Evolutionary conservation across 1,140 invertebrate species (phyloP).

Genomic region (Leptinotarsa lineolata): DNA sequence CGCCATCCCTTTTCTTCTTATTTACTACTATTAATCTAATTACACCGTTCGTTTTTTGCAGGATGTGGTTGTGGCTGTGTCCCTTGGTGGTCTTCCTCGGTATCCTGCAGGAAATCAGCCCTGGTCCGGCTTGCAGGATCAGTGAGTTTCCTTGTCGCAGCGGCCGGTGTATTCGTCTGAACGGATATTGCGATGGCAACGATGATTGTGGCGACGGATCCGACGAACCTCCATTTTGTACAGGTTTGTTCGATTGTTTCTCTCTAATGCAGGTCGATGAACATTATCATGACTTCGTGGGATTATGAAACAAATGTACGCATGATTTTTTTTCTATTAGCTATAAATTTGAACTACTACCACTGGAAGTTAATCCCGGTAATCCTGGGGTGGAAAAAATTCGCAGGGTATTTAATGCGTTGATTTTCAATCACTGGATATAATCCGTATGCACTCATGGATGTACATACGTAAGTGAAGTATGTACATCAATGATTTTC

Average conservation of each 20-base stretch:
- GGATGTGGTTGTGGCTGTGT: slow-evolving; percentile 44
- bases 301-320: too few relatives aligned
- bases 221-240: slow-evolving; percentile 82
- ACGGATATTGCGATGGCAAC: slow-evolving; percentile 81
- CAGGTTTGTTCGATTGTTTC: slow-evolving; percentile 60
- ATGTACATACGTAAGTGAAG: too few relatives aligned
- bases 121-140: slow-evolving; percentile 66
- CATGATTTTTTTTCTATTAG: too few relatives aligned
- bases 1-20: slow-evolving; percentile 1
- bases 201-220: slow-evolving; percentile 82
- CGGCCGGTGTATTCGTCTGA: slow-evolving; percentile 78
- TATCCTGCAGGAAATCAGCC: slow-evolving; percentile 42
- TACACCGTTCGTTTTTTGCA: slow-evolving; percentile 30
- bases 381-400: too few relatives aligned
- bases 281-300: too few relatives aligned
- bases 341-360: too few relatives aligned
- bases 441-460: too few relatives aligned
- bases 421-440: too few relatives aligned
- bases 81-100: slow-evolving; percentile 41
- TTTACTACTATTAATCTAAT: neutral
- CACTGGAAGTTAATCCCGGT: too few relatives aligned
- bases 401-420: too few relatives aligned
- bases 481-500: too few relatives aligned
- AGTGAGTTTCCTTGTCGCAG: slow-evolving; percentile 82
- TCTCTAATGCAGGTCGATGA: too few relatives aligned